Conservation (phyloP, 2,113 vertebrate species). For the Ammodytes marinus region DNA sequence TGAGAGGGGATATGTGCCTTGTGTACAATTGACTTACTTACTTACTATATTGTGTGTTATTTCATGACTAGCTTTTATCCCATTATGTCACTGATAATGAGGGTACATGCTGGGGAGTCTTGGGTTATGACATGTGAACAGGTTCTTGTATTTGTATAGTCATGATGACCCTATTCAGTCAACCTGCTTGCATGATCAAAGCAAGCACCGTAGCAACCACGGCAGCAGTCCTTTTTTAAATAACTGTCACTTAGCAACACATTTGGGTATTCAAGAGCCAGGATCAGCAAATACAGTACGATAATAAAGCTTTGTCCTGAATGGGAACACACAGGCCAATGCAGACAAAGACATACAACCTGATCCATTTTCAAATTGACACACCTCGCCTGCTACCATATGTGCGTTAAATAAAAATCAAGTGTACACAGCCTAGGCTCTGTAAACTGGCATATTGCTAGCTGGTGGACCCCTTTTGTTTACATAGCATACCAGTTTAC, state of each 20-base stretch:
- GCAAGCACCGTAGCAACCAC: slow-evolving; percentile 1
- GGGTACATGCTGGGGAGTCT: neutral
- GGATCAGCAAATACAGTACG: slow-evolving; percentile 29
- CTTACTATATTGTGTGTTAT: neutral
- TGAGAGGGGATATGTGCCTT: too few species aligned
- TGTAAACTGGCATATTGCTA: too few species aligned
- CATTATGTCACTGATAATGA: neutral
- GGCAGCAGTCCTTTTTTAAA: slow-evolving; percentile 40
- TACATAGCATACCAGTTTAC: too few species aligned
- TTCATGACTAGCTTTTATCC: neutral
- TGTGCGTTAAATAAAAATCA: too few species aligned
- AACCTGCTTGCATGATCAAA: slow-evolving; percentile 36
- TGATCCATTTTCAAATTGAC: neutral
- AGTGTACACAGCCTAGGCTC: too few species aligned
- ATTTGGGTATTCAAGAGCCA: slow-evolving; percentile 26
- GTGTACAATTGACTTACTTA: too few species aligned
- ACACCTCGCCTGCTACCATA: too few species aligned
- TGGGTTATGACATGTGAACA: slow-evolving; percentile 1
- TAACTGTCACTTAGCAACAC: slow-evolving; percentile 70
- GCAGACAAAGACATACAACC: neutral
- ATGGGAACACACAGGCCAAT: neutral
- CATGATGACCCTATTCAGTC: slow-evolving; percentile 11
- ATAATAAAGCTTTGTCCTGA: slow-evolving; percentile 19
- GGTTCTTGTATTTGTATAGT: neutral
- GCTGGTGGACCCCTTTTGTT: too few species aligned